Conservation (phyloP, 2,888 invertebrate species). For the Maniola hyperantus region DNA sequence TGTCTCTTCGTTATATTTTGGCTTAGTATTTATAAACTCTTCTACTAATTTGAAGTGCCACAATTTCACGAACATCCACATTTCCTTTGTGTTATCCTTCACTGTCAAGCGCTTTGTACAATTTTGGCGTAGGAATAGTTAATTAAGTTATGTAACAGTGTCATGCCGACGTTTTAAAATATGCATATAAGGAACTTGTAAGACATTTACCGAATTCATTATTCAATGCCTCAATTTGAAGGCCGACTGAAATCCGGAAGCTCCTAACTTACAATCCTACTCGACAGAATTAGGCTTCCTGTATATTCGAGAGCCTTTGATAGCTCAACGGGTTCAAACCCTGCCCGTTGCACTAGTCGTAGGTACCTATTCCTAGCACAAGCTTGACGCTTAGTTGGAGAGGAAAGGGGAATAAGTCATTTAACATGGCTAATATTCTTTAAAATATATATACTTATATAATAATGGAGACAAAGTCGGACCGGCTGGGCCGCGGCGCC, state of each 20-base stretch:
- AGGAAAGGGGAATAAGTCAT: no score
- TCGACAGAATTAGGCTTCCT: no score
- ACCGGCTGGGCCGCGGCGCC: no score
- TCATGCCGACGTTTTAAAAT: conserved; percentile 6
- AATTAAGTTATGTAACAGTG: conserved; percentile 28
- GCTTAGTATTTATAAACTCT: background rate
- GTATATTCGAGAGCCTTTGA: no score
- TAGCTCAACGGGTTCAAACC: no score
- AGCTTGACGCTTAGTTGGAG: no score
- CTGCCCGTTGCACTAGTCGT: no score
- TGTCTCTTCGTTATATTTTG: no score
- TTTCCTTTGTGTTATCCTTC: conserved; percentile 28
- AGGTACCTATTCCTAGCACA: no score
- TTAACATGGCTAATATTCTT: no score
- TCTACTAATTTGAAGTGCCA: background rate
- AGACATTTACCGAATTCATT: conserved; percentile 1
- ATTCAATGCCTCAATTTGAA: background rate
- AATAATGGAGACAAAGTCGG: no score
- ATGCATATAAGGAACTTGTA: background rate
- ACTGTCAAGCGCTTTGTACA: conserved; percentile 29
- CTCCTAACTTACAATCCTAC: background rate
- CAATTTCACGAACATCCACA: background rate
- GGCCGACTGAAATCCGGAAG: background rate
- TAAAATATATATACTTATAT: no score
- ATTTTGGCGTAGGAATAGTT: conserved; percentile 29